These are phyloP conservation scores for Callaeas wilsoni DNA, from an alignment of 2,113 vertebrate species.

Conservation along the genomic window DNA sequence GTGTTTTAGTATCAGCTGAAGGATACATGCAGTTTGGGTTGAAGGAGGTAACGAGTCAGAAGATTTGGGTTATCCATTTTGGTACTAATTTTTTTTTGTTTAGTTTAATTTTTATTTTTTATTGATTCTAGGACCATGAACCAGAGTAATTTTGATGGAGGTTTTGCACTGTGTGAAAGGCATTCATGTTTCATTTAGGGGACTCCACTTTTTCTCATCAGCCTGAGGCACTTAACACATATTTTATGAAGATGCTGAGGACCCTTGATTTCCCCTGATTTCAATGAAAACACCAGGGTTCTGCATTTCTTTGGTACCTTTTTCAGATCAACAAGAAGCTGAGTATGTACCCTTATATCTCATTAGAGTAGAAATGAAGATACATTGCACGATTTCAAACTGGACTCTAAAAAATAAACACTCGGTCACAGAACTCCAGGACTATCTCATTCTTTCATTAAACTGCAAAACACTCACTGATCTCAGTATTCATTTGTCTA, in stretches of 20 bases:
- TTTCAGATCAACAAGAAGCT: not conserved
- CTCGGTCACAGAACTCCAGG: not conserved
- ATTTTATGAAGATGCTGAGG: not conserved
- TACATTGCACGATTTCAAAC: not conserved
- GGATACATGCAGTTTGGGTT: not conserved
- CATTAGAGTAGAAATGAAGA: not conserved
- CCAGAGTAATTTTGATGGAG: not conserved
- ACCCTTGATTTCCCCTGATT: not conserved
- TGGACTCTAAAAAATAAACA: not conserved
- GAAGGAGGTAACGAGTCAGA: not conserved
- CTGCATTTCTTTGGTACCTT: not conserved
- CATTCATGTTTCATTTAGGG: not conserved
- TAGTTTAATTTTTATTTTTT: not conserved
- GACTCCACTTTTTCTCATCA: not conserved
- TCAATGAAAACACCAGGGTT: not conserved
- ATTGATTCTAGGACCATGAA: not conserved
- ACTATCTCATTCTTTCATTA: not conserved
- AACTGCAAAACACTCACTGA: not conserved
- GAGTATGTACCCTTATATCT: not conserved
- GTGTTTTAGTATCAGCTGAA: not conserved
- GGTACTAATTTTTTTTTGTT: not conserved
- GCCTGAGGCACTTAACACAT: not conserved
- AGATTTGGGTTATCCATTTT: not conserved
- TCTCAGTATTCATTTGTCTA: not conserved
- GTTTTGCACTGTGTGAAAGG: not conserved